These are phyloP conservation scores for Antennarius striatus DNA, from an alignment of 2,113 vertebrate genomes.

Conservation along the genomic window DNA sequence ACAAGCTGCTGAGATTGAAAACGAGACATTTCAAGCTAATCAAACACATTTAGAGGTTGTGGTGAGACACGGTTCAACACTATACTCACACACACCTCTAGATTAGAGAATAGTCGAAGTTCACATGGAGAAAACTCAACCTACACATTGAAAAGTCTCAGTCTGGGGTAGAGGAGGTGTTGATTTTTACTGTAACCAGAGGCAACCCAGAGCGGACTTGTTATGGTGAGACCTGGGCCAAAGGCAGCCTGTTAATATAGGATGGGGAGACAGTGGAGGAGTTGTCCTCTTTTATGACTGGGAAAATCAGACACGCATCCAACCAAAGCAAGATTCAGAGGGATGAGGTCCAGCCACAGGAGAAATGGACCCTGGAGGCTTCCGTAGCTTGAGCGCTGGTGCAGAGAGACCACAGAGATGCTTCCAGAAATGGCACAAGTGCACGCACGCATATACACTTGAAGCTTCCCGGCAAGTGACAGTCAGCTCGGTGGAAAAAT, in stretches of 20 bases:
- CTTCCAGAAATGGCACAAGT: constrained; percentile 67
- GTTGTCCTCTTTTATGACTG: constrained; percentile 67
- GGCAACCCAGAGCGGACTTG: constrained; percentile 46
- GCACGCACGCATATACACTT: constrained; percentile 34
- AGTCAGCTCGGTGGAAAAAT: constrained; percentile 72
- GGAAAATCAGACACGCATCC: constrained; percentile 70
- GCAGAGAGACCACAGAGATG: constrained; percentile 63
- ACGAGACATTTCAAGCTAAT: constrained; percentile 13
- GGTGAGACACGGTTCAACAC: constrained; percentile 11
- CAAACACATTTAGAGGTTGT: background rate
- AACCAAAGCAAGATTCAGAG: constrained; percentile 67
- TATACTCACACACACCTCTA: constrained; percentile 14
- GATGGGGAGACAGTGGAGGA: constrained; percentile 59
- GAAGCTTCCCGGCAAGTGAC: constrained; percentile 72
- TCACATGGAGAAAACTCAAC: constrained; percentile 51
- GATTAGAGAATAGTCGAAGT: constrained; percentile 26
- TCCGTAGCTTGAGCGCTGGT: constrained; percentile 59
- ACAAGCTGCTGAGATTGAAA: background rate
- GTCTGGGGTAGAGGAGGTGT: constrained; percentile 58
- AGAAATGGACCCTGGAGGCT: constrained; percentile 65
- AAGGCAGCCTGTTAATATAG: constrained; percentile 61
- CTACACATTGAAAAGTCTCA: constrained; percentile 58
- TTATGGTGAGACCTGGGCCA: constrained; percentile 51
- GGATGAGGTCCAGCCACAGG: constrained; percentile 57
- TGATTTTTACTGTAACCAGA: constrained; percentile 72